phyloP scores from a whole-genome alignment of 2,797 vertebrate species.

The Gymnodraco acuticeps region DNA sequence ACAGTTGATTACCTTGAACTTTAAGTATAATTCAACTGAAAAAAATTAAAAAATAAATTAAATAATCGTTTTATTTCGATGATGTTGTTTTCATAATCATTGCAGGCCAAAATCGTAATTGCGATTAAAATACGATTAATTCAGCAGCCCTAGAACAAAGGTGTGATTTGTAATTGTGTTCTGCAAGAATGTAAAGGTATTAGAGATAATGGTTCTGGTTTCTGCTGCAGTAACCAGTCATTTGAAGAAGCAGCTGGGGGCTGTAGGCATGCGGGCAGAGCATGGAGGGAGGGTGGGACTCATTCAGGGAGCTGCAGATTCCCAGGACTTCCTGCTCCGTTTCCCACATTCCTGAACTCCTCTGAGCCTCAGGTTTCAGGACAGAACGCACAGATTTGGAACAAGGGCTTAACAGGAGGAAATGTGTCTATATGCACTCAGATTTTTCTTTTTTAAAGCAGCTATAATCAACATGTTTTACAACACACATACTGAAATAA shows the following conservation, averaged over 20 bases:
- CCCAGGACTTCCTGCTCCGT: constrained; percentile 39
- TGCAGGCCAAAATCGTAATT: too few species aligned
- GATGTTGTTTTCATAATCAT: too few species aligned
- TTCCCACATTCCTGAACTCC: constrained; percentile 66
- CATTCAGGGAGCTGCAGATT: constrained; percentile 42
- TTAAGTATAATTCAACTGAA: too few species aligned
- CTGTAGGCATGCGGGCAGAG: not conserved
- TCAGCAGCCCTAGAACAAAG: not conserved
- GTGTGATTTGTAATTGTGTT: not conserved
- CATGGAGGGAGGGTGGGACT: constrained; percentile 21
- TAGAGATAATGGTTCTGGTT: not conserved
- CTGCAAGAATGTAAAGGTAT: not conserved
- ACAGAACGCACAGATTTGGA: constrained; percentile 11
- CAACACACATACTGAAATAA: not conserved
- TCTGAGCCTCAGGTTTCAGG: constrained; percentile 48
- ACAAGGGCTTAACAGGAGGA: constrained; percentile 10
- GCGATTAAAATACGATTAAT: too few species aligned
- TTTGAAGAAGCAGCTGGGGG: constrained; percentile 24
- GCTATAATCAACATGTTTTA: too few species aligned
- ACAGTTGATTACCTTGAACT: too few species aligned
- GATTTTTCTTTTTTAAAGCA: not conserved
- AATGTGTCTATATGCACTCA: not conserved
- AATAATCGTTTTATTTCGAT: too few species aligned
- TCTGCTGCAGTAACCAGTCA: constrained; percentile 20
- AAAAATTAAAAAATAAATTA: too few species aligned